These are phyloP conservation scores for Hyperoodon ampullatus DNA, from an alignment of 2,113 vertebrate genomes.

Conservation along the genomic window DNA sequence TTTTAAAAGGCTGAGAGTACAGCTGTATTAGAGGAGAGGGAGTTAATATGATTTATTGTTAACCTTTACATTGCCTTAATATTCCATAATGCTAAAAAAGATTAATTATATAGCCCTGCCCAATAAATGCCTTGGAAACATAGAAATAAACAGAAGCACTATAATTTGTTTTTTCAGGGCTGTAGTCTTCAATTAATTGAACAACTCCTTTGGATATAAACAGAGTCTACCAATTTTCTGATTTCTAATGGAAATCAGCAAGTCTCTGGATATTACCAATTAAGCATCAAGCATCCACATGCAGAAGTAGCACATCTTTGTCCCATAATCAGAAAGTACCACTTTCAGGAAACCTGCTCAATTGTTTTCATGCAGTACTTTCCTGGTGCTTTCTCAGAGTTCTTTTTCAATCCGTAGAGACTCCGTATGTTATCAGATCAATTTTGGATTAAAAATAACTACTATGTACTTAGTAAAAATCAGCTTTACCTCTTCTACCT, in stretches of 20 bases:
- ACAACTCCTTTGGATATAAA: neutral
- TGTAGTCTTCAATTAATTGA: constrained; percentile 3
- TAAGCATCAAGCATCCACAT: neutral
- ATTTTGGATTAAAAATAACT: neutral
- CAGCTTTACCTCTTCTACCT: neutral
- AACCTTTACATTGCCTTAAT: neutral
- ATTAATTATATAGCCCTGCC: neutral
- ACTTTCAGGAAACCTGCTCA: neutral
- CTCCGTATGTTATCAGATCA: neutral
- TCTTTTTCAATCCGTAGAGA: neutral
- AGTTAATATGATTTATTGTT: neutral
- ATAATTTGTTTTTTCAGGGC: neutral
- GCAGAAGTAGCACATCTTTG: neutral
- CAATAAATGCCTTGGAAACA: neutral
- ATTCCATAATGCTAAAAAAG: neutral
- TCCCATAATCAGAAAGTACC: neutral
- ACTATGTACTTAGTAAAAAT: neutral
- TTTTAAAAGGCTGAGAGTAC: neutral
- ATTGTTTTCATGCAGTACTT: neutral
- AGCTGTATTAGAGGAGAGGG: neutral
- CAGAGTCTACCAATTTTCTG: neutral
- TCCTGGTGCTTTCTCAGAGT: neutral
- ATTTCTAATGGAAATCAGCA: constrained; percentile 2
- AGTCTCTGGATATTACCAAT: neutral
- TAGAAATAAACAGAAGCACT: neutral